Evolutionary conservation across 2,797 vertebrate species (phyloP).

Genomic region (Lates japonicus): DNA sequence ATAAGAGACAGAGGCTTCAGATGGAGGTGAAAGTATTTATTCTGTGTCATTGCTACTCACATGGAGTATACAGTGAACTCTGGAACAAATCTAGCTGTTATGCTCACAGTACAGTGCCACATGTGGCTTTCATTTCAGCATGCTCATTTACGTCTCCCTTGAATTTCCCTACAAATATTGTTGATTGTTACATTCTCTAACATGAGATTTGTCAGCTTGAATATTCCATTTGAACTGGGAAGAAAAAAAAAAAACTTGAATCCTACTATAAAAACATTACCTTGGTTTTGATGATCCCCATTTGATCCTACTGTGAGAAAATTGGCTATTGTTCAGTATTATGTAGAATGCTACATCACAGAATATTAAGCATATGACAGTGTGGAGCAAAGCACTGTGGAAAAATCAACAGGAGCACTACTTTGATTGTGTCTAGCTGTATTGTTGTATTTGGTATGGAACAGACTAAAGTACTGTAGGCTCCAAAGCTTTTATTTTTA

Average conservation of each 20-base stretch:
- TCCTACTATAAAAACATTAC: slow-evolving; percentile 10
- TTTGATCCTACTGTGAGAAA: slow-evolving; percentile 43
- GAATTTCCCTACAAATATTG: background rate
- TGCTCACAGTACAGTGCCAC: background rate
- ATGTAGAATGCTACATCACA: slow-evolving; percentile 22
- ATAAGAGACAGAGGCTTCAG: slow-evolving; percentile 8
- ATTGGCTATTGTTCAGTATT: slow-evolving; percentile 42
- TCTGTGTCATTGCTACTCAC: slow-evolving; percentile 1
- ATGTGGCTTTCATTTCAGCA: slow-evolving; percentile 10
- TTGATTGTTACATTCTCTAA: slow-evolving; percentile 5
- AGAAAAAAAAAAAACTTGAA: background rate
- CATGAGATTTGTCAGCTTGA: slow-evolving; percentile 21
- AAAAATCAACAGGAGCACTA: slow-evolving; percentile 13
- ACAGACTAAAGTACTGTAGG: background rate
- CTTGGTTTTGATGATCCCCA: slow-evolving; percentile 37
- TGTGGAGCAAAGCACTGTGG: slow-evolving; percentile 30
- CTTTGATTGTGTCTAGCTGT: slow-evolving; percentile 36
- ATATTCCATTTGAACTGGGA: slow-evolving; percentile 20
- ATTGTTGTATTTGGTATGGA: slow-evolving; percentile 19
- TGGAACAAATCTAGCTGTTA: background rate
- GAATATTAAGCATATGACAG: slow-evolving; percentile 38
- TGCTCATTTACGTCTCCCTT: background rate
- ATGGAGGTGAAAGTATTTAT: slow-evolving; percentile 13
- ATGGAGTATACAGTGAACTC: background rate
- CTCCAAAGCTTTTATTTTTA: background rate